Base-by-base conservation (phyloP, 1,140 invertebrate genomes). In the Apis florea region DNA sequence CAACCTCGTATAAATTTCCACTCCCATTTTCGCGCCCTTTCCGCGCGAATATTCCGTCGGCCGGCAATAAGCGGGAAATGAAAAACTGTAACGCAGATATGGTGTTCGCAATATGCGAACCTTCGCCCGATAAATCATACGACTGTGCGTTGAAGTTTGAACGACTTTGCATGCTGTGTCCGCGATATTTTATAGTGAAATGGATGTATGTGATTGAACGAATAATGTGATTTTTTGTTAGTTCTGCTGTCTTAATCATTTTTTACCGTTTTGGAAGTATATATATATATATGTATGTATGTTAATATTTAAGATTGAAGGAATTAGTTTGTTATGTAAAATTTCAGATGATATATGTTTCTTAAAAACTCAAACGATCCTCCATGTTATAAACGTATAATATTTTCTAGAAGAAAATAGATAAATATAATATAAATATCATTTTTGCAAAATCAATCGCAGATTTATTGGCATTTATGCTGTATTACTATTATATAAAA, bases 1-100 rank as follows among this genome's bases (percentile, higher is more conserved):
- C 58, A 26, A 61, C 53, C 49, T 40, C 67, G 61, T 72, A 70
- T 72, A 72, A 73, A 73, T 73, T 74, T 80, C 61, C n/a, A 47
- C 47, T 54, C 10, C 53, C 54, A 61, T 71, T 71, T 61, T 31
- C 24, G 31, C 56, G 19, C 24, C 31, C 24, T 40, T 21, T 61
- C n/a, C 21, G 8, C 2, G 31, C 31, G 10, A 47, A 21, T n/a
- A 8, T 47, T 47, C 40, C 21, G 21, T 40, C 3, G 19, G 13
- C 15, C 40, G 13, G 15, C 56, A 61, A 73, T 73, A 53, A 76
- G 47, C 24, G 11, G 19, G 40, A 51, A 67, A 67, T 76, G 74
- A 66, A 66, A 76, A 76, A 76, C 24, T 24, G 49, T 76, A 63
- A 74, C 47, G 12, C 21, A 49, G 11, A 51, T 72, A 72, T 24